Evolutionary conservation across 2,888 invertebrate genomes (phyloP).

Genomic region (Leucophenga maculata): DNA sequence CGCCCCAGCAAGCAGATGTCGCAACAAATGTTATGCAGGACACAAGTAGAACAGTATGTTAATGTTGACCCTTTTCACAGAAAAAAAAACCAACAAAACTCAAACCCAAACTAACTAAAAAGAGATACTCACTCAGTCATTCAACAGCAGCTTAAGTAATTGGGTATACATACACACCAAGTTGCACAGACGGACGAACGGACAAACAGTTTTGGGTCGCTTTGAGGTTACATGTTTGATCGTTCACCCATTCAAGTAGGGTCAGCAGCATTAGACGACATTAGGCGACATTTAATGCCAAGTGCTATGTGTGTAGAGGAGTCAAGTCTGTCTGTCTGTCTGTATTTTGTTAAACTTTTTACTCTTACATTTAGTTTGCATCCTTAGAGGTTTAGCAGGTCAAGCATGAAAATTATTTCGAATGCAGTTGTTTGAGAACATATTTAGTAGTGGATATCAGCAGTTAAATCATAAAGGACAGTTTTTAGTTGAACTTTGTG

Average conservation of each 20-base stretch:
- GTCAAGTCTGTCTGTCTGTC: neutral
- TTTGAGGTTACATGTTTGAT: neutral
- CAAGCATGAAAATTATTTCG: constrained; percentile 33
- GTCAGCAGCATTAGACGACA: neutral
- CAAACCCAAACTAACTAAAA: neutral
- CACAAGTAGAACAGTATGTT: constrained; percentile 59
- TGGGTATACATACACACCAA: neutral
- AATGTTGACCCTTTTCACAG: constrained; percentile 57
- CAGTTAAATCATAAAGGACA: too few species aligned
- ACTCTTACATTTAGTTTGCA: too few species aligned
- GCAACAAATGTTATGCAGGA: constrained; percentile 51
- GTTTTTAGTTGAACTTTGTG: too few species aligned
- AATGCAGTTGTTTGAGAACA: neutral
- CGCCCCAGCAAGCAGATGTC: constrained; percentile 59
- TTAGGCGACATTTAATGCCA: constrained; percentile 4
- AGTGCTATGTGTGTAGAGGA: neutral
- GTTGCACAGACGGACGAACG: neutral
- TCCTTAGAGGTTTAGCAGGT: constrained; percentile 5
- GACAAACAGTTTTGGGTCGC: neutral
- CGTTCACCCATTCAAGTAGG: neutral
- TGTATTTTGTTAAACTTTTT: too few species aligned
- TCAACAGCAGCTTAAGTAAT: constrained; percentile 2
- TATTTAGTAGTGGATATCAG: neutral
- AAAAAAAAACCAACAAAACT: constrained; percentile 4
- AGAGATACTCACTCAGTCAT: neutral